Evolutionary conservation across 2,113 vertebrate genomes (phyloP), one percentile per base, ranked within the genome.

Genomic region (Piprites chloris): DNA sequence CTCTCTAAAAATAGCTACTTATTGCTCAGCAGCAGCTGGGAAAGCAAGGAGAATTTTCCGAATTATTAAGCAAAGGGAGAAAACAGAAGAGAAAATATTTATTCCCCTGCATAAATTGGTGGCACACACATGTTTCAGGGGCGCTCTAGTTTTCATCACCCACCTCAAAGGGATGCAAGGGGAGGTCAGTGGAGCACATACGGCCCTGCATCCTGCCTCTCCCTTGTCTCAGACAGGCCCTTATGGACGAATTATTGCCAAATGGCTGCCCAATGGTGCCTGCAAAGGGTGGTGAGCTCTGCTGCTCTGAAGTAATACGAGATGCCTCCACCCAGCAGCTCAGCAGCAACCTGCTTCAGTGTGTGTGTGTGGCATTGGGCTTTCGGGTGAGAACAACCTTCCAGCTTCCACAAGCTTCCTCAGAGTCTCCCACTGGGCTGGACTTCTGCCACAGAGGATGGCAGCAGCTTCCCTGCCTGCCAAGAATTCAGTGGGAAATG

Each of bases 131-230:
- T 2, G 21, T 89, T 67, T 63, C 16, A 52, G 69, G 42, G 58
- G 20, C 1, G 10, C 49, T 84, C 35, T 10, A 11, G 28, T 13
- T 85, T 27, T 59, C 19, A 21, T 75, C 5, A 0, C 59, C 46
- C 7, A 2, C 42, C 68, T 14, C 55, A 3, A 49, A 74, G 55
- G n/a, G 46, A 50, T 4, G 32, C 5, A 33, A 46, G 58, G 6
- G 2, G 52, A 46, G 69, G 35, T 4, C 1, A 19, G 42, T 0
- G 1, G 33, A 61, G 28, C 1, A 0, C 0, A 0, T 9, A 14
- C 0, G 0, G 49, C 53, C 23, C n/a, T 9, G 19, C 11, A 6
- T 17, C 23, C 42, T 30, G 42, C 23, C 5, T 13, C 26, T 44
- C 32, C n/a, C 18, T 30, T 13, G 2, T 6, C 49, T 82, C 73